Evolutionary conservation across 2,797 vertebrate genomes (phyloP).

Genomic region (Tauraco hartlaubi): DNA sequence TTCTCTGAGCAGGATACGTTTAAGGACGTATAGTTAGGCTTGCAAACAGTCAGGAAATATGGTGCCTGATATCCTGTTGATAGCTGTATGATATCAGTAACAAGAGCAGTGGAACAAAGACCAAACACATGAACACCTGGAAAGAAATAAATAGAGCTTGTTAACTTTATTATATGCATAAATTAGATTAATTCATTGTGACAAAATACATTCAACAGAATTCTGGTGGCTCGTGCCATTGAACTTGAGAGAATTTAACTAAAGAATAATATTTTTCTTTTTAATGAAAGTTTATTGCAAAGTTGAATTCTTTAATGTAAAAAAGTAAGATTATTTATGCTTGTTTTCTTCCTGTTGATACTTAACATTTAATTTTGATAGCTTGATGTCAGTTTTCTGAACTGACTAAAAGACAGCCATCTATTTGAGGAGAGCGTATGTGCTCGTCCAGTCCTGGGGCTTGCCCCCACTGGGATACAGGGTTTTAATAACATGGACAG

Average conservation of each 20-base stretch:
- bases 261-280: background rate
- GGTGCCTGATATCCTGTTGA: slow-evolving; percentile 96
- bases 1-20: slow-evolving; percentile 95
- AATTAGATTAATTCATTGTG: background rate
- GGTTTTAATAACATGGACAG: background rate
- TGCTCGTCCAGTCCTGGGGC: background rate
- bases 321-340: background rate
- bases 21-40: slow-evolving; percentile 95
- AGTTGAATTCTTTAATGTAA: background rate
- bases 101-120: slow-evolving; percentile 95
- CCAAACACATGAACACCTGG: slow-evolving; percentile 96
- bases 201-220: background rate
- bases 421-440: background rate
- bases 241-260: background rate
- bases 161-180: slow-evolving; percentile 21
- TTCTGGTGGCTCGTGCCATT: background rate
- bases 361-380: background rate
- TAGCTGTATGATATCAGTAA: slow-evolving; percentile 96
- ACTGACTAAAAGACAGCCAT: background rate
- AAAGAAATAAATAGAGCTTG: background rate
- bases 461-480: background rate
- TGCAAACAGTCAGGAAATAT: slow-evolving; percentile 97
- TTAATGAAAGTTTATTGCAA: background rate
- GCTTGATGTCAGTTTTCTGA: background rate
- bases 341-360: background rate